Conservation (phyloP, 1,140 invertebrate species). For the Nasonia vitripennis region DNA sequence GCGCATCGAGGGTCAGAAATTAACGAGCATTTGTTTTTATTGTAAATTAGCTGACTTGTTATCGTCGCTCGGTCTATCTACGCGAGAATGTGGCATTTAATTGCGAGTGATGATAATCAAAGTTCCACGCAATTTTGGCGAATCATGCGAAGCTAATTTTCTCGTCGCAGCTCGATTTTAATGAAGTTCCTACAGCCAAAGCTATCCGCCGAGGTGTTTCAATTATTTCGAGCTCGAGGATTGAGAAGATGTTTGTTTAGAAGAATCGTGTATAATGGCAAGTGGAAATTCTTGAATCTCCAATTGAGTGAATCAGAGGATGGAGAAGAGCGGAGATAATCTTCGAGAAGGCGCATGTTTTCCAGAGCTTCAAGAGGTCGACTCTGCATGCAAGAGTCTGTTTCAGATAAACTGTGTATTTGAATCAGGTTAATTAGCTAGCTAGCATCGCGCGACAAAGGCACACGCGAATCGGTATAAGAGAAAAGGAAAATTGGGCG, state of each 20-base stretch:
- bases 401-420: too few species aligned
- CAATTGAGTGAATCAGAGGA: slow-evolving; percentile 48
- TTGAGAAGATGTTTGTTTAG: slow-evolving; percentile 41
- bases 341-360: slow-evolving; percentile 25
- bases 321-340: background rate
- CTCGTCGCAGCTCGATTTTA: slow-evolving; percentile 7
- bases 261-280: background rate
- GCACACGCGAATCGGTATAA: too few species aligned
- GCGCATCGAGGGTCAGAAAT: background rate
- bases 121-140: background rate
- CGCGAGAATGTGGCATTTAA: background rate
- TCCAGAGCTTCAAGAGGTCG: background rate
- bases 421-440: too few species aligned
- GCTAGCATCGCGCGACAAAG: too few species aligned
- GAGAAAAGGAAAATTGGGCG: too few species aligned
- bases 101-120: background rate
- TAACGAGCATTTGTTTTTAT: background rate
- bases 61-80: background rate
- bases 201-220: background rate
- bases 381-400: too few species aligned
- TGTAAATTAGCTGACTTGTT: background rate
- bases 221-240: slow-evolving; percentile 39
- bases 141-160: slow-evolving; percentile 20
- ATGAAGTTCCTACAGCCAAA: slow-evolving; percentile 29
- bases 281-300: slow-evolving; percentile 50